phyloP scores from a whole-genome alignment of 2,888 invertebrate genomes.

The Drosophila incognita region DNA sequence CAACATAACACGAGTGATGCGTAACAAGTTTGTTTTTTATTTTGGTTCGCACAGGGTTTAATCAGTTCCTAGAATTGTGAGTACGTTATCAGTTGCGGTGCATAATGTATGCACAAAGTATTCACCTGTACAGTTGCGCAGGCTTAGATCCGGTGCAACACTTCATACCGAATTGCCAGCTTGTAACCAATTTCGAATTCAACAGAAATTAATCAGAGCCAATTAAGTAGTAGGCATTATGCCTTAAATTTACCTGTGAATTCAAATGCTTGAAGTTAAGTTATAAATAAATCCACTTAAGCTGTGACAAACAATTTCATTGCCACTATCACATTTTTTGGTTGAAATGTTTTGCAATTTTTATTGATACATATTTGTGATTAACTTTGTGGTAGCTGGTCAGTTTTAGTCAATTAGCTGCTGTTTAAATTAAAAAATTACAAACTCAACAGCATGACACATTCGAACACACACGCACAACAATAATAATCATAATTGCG shows the following conservation, averaged over 20 bases:
- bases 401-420: not conserved
- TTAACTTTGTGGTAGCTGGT: not conserved
- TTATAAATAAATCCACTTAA: constrained; percentile 5
- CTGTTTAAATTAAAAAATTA: not conserved
- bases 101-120: constrained; percentile 9
- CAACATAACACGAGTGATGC: not conserved
- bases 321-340: not conserved
- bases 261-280: not conserved
- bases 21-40: not conserved
- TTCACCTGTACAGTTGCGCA: constrained; percentile 4
- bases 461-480: constrained; percentile 2
- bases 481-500: constrained; percentile 16
- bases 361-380: constrained; percentile 16
- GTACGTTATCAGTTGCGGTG: constrained; percentile 2
- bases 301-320: not conserved
- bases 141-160: not conserved
- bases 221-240: constrained; percentile 6
- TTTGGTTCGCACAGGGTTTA: not conserved
- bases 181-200: constrained; percentile 10
- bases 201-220: constrained; percentile 46
- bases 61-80: not conserved
- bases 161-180: not conserved
- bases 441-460: constrained; percentile 13
- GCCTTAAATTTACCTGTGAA: not conserved
- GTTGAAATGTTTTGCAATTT: not conserved